Evolutionary conservation across 2,888 invertebrate genomes (phyloP), one percentile per base, ranked within the genome.

Genomic region (Xylota segnis): DNA sequence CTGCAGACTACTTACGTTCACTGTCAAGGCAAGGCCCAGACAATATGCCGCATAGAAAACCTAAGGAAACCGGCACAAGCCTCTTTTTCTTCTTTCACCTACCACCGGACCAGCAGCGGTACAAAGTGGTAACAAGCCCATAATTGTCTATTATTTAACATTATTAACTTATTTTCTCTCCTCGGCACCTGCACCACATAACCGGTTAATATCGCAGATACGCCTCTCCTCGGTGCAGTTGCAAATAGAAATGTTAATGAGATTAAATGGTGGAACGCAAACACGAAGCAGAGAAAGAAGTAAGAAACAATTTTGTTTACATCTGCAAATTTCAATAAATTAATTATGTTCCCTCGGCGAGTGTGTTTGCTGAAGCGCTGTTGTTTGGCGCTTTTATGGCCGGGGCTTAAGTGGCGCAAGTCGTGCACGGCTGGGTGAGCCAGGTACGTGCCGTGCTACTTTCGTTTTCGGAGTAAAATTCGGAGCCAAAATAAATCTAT

Each of bases 11-110:
- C 34, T 40, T 63, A 63, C 23, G 65, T 66, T 75, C 56, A 75
- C 65, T 75, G 75, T 40, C 75, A 75, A 75, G 75, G 75, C 56
- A 32, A 74, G 32, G 4, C 18, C 61, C 10, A 63, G 52, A 52
- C 61, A 52, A 63, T 23, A 23, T 45, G 63, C 6, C 43, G 54
- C 63, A 37, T 29, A 27, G 12, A 61, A 29, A 52, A n/a, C 9
- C 34, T 43, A 56, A 18, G 56, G 4, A 34, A 14, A 70, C 29
- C 29, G 56, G 23, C 29, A 47, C 58, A 23, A 47, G 34, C 71
- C 34, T 23, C 47, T 43, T 40, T 29, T 34, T n/a, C 29, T 29
- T 50, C 29, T 16, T 40, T 37, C 29, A 29, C 52, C 23, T 14
- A 56, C 34, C 32, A 45, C 43, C 43, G 34, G 43, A 56, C 34